Evolutionary conservation across 2,888 invertebrate species (phyloP), one percentile per base, ranked within the genome.

Genomic region (Spodoptera littoralis): DNA sequence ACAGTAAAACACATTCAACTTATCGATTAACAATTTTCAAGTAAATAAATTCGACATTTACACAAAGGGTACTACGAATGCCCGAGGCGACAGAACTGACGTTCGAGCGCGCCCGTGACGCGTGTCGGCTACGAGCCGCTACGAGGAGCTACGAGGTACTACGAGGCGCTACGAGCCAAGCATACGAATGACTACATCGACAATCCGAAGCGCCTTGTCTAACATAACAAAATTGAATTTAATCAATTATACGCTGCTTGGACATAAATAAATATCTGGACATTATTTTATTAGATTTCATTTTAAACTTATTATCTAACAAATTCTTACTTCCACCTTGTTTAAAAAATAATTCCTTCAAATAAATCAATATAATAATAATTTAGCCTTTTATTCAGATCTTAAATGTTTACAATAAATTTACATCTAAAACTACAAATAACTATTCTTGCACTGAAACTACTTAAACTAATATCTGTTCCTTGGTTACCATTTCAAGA

Each of bases 171-270:
- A 82, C 84, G 78, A 63, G 68, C 30, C 50, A 42, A 56, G 82
- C 74, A 83, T 84, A 79, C 80, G 73, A 84, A 82, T 82, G 66
- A 68, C 73, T 77, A 79, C 65, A 69, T 67, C 66, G 68, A 57
- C 64, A 60, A 65, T 60, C 51, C 65, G 60, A 62, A 78, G 68
- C 63, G 56, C 45, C 59, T 73, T 61, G 63, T 69, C 53, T 69
- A 54, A 64, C 65, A 59, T 58, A 54, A 65, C 51, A 47, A 55
- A 71, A 77, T 66, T 76, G 65, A 79, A 79, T 76, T 72, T 46
- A 72, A 78, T 79, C 60, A 76, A 74, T 70, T 74, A 71, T 65
- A 65, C 70, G 73, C 65, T 56, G 13, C 22, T 53, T 56, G 60
- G 52, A 56, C 43, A 50, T 46, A 12, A 65, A 49, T 36, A 50